Base-by-base conservation (phyloP, 2,888 invertebrate genomes). In the Subacronicta megacephala region DNA sequence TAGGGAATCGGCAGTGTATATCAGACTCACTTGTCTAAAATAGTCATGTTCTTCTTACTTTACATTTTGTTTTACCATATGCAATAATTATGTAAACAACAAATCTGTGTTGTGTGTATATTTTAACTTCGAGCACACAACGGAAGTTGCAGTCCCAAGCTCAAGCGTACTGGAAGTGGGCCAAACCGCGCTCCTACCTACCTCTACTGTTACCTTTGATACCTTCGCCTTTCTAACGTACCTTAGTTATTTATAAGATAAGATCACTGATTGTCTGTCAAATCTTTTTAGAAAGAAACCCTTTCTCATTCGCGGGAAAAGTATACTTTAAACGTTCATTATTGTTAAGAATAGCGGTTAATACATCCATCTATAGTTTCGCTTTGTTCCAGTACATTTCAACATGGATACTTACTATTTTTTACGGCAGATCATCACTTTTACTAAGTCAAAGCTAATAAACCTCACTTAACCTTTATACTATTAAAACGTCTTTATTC, bases 181-280 rank as follows among this genome's bases (percentile, higher is more conserved):
- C 62, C 90, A 88, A 82, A 83, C 82, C 83, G 73, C 80, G 82
- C 69, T 60, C 54, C 65, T 75, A 77, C 81, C 63, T 76, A 67
- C 72, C 67, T 80, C 80, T 86, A 88, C 84, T 85, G 87, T 90
- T 85, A 83, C 88, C 84, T 82, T 78, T 85, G 82, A 83, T 84
- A 84, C 88, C 83, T 82, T 83, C 80, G 81, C 87, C 89, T 90
- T 90, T 90, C 89, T 87, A 89, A 73, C 75, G 52, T 58, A 59
- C 67, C 54, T 73, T 59, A 46, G 52, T 66, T 66, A 72, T 75
- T 75, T 72, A 71, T 49, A 62, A 72, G 76, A 77, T 77, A 77
- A 66, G 44, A 77, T 77, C 76, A 64, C 38, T 66, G 72, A 74
- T 75, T 72, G 58, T 46, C 23, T 43, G 44, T 72, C 65, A 65